Conservation (phyloP, 2,113 vertebrate species). For the Istiophorus platypterus region DNA sequence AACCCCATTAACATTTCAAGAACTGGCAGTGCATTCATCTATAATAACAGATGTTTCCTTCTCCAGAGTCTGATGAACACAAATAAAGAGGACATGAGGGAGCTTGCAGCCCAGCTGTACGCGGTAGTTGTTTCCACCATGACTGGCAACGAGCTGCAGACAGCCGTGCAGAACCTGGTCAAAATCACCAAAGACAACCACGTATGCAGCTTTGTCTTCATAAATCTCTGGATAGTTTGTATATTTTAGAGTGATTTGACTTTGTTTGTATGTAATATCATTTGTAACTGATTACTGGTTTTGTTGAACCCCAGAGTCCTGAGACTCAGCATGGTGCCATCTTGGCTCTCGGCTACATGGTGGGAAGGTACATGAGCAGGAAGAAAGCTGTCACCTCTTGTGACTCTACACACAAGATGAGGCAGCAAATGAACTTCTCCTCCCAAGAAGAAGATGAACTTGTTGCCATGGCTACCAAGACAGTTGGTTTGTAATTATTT, state of each 20-base stretch:
- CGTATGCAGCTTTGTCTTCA: slow-evolving; percentile 79
- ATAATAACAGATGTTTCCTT: slow-evolving; percentile 37
- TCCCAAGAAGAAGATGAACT: slow-evolving; percentile 88
- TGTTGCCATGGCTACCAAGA: slow-evolving; percentile 90
- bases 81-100: slow-evolving; percentile 98
- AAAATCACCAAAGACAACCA: slow-evolving; percentile 95
- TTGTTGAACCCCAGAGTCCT: slow-evolving; percentile 85
- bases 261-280: not conserved
- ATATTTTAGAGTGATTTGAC: not conserved
- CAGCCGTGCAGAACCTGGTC: slow-evolving; percentile 91
- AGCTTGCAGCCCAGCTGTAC: slow-evolving; percentile 94
- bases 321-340: slow-evolving; percentile 97
- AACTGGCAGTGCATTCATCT: not conserved
- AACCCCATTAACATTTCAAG: not conserved
- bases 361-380: slow-evolving; percentile 93
- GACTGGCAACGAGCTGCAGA: slow-evolving; percentile 91
- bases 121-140: slow-evolving; percentile 93
- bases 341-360: slow-evolving; percentile 95
- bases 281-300: not conserved
- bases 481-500: slow-evolving; percentile 86
- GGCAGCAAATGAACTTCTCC: slow-evolving; percentile 74
- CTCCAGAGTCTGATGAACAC: slow-evolving; percentile 94
- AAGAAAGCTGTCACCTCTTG: slow-evolving; percentile 76
- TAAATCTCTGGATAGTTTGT: not conserved
- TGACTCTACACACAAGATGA: slow-evolving; percentile 74